phyloP scores from a whole-genome alignment of 2,113 vertebrate species.

The Rhadina sibilatrix region DNA sequence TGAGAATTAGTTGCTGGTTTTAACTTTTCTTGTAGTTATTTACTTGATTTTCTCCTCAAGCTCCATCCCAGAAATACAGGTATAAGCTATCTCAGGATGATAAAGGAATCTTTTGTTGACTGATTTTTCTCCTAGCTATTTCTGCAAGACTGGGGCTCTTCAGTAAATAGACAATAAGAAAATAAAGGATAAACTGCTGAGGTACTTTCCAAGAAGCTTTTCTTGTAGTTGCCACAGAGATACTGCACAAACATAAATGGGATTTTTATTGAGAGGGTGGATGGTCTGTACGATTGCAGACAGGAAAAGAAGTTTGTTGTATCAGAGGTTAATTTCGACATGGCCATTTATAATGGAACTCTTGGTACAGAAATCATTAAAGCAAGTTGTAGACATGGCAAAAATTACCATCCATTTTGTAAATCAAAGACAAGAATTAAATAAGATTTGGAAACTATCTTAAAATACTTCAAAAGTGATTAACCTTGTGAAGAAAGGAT shows the following conservation, averaged over 20 bases:
- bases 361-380: neutral
- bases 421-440: neutral
- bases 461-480: neutral
- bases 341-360: neutral
- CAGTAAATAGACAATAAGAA: neutral
- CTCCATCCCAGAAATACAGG: neutral
- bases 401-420: neutral
- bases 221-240: neutral
- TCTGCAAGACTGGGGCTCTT: neutral
- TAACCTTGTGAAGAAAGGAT: neutral
- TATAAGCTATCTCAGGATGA: neutral
- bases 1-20: neutral
- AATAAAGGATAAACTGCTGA: neutral
- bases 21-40: neutral
- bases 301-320: neutral
- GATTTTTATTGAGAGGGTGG: conserved; percentile 15
- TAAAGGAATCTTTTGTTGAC: neutral
- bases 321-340: conserved; percentile 26
- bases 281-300: neutral
- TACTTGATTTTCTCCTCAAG: neutral
- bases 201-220: neutral
- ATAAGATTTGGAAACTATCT: neutral
- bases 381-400: neutral
- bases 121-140: neutral
- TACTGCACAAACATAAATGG: conserved; percentile 2